Evolutionary conservation across 2,888 invertebrate species (phyloP), one percentile per base, ranked within the genome.

Genomic region (Drosophila kambysellisi): DNA sequence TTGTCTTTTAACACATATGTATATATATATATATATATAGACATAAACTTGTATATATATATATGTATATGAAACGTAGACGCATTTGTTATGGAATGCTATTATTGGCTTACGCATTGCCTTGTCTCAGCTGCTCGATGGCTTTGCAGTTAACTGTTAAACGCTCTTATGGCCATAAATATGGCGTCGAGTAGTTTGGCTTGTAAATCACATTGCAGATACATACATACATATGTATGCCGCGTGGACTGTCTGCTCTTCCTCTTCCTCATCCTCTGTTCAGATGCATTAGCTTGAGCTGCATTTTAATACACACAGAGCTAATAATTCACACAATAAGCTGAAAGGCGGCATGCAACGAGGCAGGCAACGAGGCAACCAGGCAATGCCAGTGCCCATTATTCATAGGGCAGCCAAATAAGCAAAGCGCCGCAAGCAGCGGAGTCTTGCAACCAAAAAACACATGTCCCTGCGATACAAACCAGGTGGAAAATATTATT

Each of bases 241-340:
- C 72, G 41, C 62, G 68, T 77, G 69, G 30, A 68, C 57, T 64
- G 58, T 64, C 78, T 62, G 20, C 29, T 39, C 48, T 29, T 39
- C 33, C 29, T 39, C 33, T 57, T 25, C 20, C 20, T 25, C 20
- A 25, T 39, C 33, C 29, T 39, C 33, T 57, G 56, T 50, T 46
- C 58, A 58, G 61, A 37, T 54, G 88, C 81, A 88, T 88, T 89
- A 88, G 86, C 83, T 79, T 73, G 74, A 89, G 88, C 88, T 88
- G 85, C 88, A 84, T 82, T 89, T 84, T 89, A 89, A 88, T 85
- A 83, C 86, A 89, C 89, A 89, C 61, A 74, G 54, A 78, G 86
- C 90, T 81, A 85, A 85, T 85, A 85, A 85, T 89, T 85, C 88
- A 85, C 86, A 80, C 83, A 85, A 76, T 88, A 85, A 85, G 84